A percentile compares a stretch with the other conserved stretches of the same genome.
These are phyloP conservation scores for Hylaeus volcanicus DNA, from an alignment of 1,140 invertebrate species.

Conservation along the genomic window DNA sequence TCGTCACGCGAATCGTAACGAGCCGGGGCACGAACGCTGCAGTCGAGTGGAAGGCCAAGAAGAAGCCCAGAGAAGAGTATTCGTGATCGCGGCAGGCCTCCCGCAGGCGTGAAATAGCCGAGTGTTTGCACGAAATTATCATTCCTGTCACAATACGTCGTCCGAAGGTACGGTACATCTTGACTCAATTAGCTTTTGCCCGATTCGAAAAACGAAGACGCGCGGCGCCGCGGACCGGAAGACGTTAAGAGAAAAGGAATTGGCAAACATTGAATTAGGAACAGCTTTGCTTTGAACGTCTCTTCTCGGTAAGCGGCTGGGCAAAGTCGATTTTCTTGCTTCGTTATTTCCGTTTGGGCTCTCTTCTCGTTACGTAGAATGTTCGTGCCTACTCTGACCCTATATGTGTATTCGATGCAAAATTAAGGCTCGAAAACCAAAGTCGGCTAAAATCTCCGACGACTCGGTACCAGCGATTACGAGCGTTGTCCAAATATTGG, in stretches of 20 bases:
- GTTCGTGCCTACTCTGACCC: no score
- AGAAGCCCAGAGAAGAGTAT: conserved; percentile 39
- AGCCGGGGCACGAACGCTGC: conserved; percentile 25
- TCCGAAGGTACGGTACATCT: conserved; percentile 62
- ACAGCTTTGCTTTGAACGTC: neutral
- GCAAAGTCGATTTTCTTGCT: neutral
- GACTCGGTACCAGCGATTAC: no score
- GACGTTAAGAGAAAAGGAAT: conserved; percentile 11
- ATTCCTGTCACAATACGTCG: conserved; percentile 64
- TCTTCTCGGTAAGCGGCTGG: conserved; percentile 22
- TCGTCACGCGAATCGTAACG: conserved; percentile 57
- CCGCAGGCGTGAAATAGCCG: conserved; percentile 61
- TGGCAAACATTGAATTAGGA: conserved; percentile 42
- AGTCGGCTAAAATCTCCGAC: no score
- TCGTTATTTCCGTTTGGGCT: neutral
- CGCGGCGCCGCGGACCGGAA: conserved; percentile 30
- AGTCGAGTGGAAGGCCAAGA: conserved; percentile 14
- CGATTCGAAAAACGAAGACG: conserved; percentile 18
- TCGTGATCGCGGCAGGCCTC: conserved; percentile 59
- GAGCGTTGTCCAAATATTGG: no score
- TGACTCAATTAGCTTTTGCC: conserved; percentile 51
- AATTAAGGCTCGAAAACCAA: no score
- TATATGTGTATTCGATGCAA: no score
- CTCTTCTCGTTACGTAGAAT: no score
- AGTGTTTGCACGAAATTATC: conserved; percentile 61